Conservation (phyloP, 92 coral and sea anemone species). For the Palythoa caribaeorum region DNA sequence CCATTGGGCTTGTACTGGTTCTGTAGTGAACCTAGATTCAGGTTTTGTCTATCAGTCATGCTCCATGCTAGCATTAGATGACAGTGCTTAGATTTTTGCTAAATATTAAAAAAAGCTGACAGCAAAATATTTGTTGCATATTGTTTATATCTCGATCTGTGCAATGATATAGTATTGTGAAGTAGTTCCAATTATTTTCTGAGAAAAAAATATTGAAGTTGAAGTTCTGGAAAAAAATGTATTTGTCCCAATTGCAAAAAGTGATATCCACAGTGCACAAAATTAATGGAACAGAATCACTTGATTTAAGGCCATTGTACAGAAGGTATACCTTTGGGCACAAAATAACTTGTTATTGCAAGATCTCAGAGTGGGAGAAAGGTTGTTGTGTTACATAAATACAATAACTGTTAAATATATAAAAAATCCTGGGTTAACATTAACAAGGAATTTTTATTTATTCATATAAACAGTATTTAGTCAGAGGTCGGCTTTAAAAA, state of each 20-base stretch:
- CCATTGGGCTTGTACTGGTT: slow-evolving; percentile 60
- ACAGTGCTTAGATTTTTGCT: slow-evolving; percentile 29
- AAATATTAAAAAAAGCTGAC: slow-evolving; percentile 23
- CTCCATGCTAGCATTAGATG: slow-evolving; percentile 58
- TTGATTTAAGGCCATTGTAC: neutral
- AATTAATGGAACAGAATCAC: neutral
- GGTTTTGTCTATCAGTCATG: slow-evolving; percentile 57
- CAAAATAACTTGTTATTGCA: slow-evolving; percentile 11
- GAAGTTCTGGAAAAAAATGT: too few relatives aligned
- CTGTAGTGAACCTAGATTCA: slow-evolving; percentile 36
- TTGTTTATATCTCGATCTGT: slow-evolving; percentile 7
- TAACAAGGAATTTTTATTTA: neutral
- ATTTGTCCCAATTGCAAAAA: too few relatives aligned
- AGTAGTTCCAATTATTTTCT: slow-evolving; percentile 6
- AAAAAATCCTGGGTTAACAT: neutral
- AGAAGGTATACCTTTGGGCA: neutral
- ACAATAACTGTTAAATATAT: neutral
- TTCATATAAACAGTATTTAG: too few relatives aligned
- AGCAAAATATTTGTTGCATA: slow-evolving; percentile 6
- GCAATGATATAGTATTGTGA: slow-evolving; percentile 17
- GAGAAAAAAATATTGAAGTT: neutral
- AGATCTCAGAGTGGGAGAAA: slow-evolving; percentile 15
- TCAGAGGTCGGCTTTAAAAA: too few relatives aligned
- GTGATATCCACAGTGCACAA: neutral
- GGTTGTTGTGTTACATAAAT: neutral